A percentile compares a stretch with the other conserved stretches of the same genome.
These are phyloP conservation scores for Drosophila miranda DNA, from an alignment of 1,140 invertebrate species.

Conservation along the genomic window DNA sequence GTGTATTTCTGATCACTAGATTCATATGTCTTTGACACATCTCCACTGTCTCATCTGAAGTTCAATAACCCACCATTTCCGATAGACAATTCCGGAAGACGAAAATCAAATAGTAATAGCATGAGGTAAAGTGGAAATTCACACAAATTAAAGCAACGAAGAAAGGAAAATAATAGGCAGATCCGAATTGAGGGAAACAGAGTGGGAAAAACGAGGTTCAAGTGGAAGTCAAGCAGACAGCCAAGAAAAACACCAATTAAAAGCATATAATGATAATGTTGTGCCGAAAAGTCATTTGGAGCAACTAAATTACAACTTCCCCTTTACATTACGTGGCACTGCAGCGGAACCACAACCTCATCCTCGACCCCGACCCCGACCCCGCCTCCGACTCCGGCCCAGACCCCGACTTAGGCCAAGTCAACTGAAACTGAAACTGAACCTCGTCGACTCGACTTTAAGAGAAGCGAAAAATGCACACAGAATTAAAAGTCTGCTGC, in stretches of 20 bases:
- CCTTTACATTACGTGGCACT: conserved; percentile 73
- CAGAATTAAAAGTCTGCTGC: conserved; percentile 73
- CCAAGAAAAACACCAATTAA: conserved; percentile 76
- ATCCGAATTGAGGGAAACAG: background rate
- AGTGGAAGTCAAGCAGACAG: conserved; percentile 39
- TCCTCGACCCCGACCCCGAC: no score
- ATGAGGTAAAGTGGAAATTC: conserved; percentile 53
- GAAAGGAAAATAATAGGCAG: conserved; percentile 28
- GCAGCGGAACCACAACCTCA: conserved; percentile 48
- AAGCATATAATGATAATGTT: conserved; percentile 79
- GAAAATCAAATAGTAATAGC: conserved; percentile 9
- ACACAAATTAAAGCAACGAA: conserved; percentile 64
- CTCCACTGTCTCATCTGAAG: conserved; percentile 27
- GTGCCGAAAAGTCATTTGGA: conserved; percentile 78
- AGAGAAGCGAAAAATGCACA: conserved; percentile 60
- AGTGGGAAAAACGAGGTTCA: background rate
- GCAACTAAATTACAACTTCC: conserved; percentile 80
- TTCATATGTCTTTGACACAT: conserved; percentile 9
- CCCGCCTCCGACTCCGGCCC: background rate
- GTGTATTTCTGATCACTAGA: background rate
- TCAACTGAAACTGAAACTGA: background rate
- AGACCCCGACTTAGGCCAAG: background rate
- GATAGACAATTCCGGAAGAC: conserved; percentile 13
- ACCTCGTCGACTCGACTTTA: conserved; percentile 23
- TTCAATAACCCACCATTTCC: conserved; percentile 37